Base-by-base conservation (phyloP, 2,888 invertebrate genomes). In the Stenodema calcarata region DNA sequence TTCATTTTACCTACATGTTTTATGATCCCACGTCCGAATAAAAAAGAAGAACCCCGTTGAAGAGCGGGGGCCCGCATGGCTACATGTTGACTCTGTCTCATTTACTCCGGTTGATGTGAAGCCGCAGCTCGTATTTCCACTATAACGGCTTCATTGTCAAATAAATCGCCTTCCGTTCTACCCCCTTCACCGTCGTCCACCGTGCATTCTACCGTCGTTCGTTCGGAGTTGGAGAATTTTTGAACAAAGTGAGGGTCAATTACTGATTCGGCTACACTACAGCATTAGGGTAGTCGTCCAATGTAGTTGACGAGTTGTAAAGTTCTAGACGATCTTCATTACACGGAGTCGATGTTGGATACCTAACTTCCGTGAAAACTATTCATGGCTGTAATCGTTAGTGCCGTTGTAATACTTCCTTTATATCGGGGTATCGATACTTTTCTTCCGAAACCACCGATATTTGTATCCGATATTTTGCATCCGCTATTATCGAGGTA, bases 81-180 rank as follows among this genome's bases (percentile, higher is more conserved):
- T 62, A 23, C 62, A 18, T 23, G 62, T 62, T 62, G 62, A 62
- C 62, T 47, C 47, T 62, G 62, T 62, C 62, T 62, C 62, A 62
- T 62, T 62, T 62, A 62, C 62, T 62, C 23, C 18, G 62, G 62
- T 62, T 62, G 62, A 62, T 62, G 62, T 62, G 62, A 23, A 23
- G 62, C 62, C 62, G 62, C 62, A 62, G 62, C 62, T 62, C 62
- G 62, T 62, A 62, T 62, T 62, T 62, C 62, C 62, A 62, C 62
- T 62, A 23, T 62, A 62, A 62, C 62, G 62, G 62, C 75, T 75
- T 16, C 35, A 75, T 41, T 35, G 42, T 75, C 35, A 35, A 75
- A 75, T 75, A 75, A 42, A 75, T 41, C 35, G 42, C 42, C 42
- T 75, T 75, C 42, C 75, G 35, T 23, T 75, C 42, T 14, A 18